phyloP scores from a whole-genome alignment of 2,888 invertebrate genomes.

The Microctonus hyperodae region DNA sequence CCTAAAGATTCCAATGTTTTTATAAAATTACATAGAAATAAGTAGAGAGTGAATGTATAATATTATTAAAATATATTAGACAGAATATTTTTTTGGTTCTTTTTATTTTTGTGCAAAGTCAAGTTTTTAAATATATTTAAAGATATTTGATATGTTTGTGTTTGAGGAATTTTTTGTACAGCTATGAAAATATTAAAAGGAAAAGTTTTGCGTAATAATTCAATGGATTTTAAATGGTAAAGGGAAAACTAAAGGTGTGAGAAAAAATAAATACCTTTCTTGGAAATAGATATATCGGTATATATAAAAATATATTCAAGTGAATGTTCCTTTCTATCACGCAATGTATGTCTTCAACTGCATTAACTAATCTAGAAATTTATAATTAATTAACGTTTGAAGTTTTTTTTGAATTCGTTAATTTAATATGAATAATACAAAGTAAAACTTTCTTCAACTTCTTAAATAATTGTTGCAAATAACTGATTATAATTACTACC shows the following conservation, averaged over 20 bases:
- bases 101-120: neutral
- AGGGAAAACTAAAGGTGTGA: conserved; percentile 5
- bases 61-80: neutral
- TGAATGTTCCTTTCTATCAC: neutral
- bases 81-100: neutral
- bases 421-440: neutral
- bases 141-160: conserved; percentile 41
- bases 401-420: neutral
- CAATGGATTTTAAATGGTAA: conserved; percentile 32
- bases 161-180: conserved; percentile 40
- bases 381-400: neutral
- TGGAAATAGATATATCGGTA: conserved; percentile 6
- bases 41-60: neutral
- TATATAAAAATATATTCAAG: neutral
- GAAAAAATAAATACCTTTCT: conserved; percentile 41
- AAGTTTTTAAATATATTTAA: neutral
- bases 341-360: neutral
- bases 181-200: conserved; percentile 47
- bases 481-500: neutral
- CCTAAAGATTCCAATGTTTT: neutral
- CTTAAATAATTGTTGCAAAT: neutral
- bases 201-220: conserved; percentile 47
- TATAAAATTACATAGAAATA: neutral
- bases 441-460: neutral
- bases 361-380: too few species aligned